Base-by-base conservation (phyloP, 2,888 invertebrate genomes). In the Phasia obesa region DNA sequence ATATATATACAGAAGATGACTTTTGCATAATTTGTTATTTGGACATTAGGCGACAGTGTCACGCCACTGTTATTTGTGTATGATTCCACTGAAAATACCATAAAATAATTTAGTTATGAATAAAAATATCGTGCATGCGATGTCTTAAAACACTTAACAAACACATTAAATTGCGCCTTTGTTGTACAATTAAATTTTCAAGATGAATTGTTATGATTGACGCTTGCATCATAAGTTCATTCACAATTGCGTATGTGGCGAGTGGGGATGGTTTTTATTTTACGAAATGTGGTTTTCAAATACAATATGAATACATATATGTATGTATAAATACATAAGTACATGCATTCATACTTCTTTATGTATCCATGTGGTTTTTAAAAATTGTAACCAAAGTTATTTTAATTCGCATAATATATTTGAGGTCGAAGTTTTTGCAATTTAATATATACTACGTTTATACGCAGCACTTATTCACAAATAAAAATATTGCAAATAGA, bases 171-270 rank as follows among this genome's bases (percentile, higher is more conserved):
- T 81, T 77, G 67, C 73, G 67, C 81, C 77, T 81, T 81, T 81
- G 81, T 81, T 81, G 76, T 77, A 77, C 69, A 77, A 77, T 81
- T 59, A 62, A 49, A 21, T 77, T 76, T 60, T n/a, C n/a, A n/a
- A 51, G 74, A 70, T 59, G 51, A 51, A 49, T 55, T 59, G 62
- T 57, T 60, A 47, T 55, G 53, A 35, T 38, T 69, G 59, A 42
- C 51, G 57, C 69, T 77, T 62, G 69, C 62, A 62, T 47, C 77
- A 62, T 55, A 55, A 55, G 44, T 69, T 62, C 62, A 53, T 70
- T 76, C 25, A 57, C 25, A 75, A 75, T 57, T 57, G 55, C 9
- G 19, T 55, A 57, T 65, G 19, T 4, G 35, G n/a, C n/a, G n/a
- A n/a, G 47, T 47, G 44, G 53, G 53, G 31, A 47, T 47, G 64